phyloP scores from a whole-genome alignment of 2,113 vertebrate species.

The Microcebus ravelobensis region DNA sequence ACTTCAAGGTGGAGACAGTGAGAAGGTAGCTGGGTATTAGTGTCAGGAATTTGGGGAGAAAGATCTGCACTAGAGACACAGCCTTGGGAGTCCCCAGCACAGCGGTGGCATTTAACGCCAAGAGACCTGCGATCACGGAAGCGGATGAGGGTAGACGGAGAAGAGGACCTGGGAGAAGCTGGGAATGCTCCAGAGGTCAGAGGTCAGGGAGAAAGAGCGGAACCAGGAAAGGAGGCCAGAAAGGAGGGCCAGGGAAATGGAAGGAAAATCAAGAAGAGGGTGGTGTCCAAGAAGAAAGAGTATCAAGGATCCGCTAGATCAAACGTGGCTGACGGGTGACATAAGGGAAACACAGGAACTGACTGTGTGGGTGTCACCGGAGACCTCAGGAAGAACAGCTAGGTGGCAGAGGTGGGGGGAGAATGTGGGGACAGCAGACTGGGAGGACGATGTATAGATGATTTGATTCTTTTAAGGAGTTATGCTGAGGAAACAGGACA shows the following conservation, averaged over 20 bases:
- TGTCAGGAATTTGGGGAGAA: not conserved
- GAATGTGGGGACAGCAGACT: not conserved
- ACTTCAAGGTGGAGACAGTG: not conserved
- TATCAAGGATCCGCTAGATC: not conserved
- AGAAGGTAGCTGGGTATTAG: not conserved
- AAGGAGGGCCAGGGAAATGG: too few species aligned
- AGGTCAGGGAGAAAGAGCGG: not conserved
- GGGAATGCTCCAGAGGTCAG: not conserved
- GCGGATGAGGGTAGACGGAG: not conserved
- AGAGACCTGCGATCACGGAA: not conserved
- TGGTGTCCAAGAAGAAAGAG: not conserved
- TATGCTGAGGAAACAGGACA: not conserved
- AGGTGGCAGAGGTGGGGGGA: too few species aligned
- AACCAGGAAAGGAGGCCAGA: not conserved
- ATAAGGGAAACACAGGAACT: not conserved
- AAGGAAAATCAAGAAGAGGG: not conserved
- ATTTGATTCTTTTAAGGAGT: not conserved
- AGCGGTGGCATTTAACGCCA: not conserved
- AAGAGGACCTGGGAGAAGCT: not conserved
- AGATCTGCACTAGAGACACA: not conserved
- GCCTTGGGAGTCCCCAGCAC: not conserved
- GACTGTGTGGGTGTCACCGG: accelerated
- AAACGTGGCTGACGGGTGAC: not conserved
- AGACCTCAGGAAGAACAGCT: not conserved
- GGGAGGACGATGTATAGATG: not conserved